phyloP scores from a whole-genome alignment of 2,113 vertebrate species.

The Ptilonorhynchus violaceus region DNA sequence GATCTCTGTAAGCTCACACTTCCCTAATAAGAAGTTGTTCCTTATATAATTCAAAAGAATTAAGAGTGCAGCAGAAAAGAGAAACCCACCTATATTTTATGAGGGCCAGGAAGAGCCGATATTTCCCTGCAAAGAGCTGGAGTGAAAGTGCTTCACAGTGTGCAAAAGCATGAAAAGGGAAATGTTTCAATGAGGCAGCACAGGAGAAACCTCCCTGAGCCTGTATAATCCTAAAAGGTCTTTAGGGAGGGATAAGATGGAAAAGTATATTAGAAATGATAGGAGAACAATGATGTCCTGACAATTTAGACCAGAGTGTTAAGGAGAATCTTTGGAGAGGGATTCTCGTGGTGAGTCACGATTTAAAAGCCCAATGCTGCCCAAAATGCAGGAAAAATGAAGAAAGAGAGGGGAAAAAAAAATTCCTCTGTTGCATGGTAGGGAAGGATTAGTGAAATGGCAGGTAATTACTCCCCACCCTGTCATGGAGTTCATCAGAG shows the following conservation, averaged over 20 bases:
- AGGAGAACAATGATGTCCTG: background rate
- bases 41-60: constrained; percentile 1
- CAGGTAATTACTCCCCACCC: background rate
- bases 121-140: background rate
- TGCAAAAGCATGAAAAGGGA: background rate
- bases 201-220: background rate
- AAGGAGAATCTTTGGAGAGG: background rate
- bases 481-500: background rate
- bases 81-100: background rate
- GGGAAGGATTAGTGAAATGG: background rate
- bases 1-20: background rate
- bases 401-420: too few relatives aligned
- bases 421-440: background rate
- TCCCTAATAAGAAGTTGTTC: background rate
- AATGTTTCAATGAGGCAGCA: background rate
- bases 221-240: background rate
- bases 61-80: background rate
- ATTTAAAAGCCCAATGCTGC: background rate
- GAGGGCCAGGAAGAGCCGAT: background rate
- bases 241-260: background rate
- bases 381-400: fast-evolving
- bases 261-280: background rate
- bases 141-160: background rate
- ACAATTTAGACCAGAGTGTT: background rate
- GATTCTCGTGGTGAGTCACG: background rate